Conservation (phyloP, 1,140 invertebrate species). For the Drosophila tani region DNA sequence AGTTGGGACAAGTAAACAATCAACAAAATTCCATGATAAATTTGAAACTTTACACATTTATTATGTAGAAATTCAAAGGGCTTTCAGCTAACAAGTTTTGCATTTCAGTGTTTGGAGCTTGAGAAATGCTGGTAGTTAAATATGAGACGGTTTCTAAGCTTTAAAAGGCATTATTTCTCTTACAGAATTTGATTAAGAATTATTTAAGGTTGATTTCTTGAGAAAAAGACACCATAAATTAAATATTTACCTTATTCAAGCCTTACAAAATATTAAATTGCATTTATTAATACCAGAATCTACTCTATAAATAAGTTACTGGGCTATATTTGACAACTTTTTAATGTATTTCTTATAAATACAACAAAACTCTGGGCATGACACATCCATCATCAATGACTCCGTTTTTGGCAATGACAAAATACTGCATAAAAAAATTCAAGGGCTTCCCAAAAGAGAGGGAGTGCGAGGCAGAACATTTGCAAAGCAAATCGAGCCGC, state of each 20-base stretch:
- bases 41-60: slow-evolving; percentile 1
- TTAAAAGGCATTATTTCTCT: neutral
- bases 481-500: slow-evolving; percentile 38
- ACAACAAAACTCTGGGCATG: neutral
- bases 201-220: neutral
- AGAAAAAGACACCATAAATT: no score
- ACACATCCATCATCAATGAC: slow-evolving; percentile 8
- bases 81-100: neutral
- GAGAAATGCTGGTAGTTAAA: neutral
- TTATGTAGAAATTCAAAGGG: neutral
- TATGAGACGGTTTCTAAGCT: neutral
- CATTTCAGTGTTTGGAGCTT: neutral
- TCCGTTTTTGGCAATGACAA: slow-evolving; percentile 13
- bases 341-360: neutral
- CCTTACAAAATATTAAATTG: neutral
- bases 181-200: no score
- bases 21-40: slow-evolving; percentile 35
- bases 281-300: neutral
- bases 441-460: slow-evolving; percentile 13
- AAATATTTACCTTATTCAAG: no score
- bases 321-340: neutral
- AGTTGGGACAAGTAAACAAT: slow-evolving; percentile 40
- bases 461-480: slow-evolving; percentile 5
- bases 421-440: slow-evolving; percentile 15
- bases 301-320: no score